Evolutionary conservation across 2,888 invertebrate genomes (phyloP).

Genomic region (Tholera decimalis): DNA sequence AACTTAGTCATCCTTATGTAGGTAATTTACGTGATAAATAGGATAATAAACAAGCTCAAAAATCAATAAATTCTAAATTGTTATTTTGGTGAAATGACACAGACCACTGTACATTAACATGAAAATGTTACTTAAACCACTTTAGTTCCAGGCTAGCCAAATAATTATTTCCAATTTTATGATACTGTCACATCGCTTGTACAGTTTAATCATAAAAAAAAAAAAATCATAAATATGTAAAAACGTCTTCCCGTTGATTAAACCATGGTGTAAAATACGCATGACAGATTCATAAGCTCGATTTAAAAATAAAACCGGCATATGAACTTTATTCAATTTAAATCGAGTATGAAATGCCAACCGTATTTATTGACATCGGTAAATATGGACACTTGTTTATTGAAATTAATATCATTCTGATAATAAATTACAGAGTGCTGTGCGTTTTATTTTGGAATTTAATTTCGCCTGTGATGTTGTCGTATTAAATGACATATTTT

Average conservation of each 20-base stretch:
- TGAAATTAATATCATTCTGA: conserved; percentile 8
- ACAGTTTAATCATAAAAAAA: conserved; percentile 12
- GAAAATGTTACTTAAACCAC: no score
- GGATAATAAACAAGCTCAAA: no score
- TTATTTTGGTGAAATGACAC: no score
- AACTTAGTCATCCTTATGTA: no score
- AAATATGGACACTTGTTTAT: conserved; percentile 11
- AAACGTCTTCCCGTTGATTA: background rate
- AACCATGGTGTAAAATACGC: conserved; percentile 16
- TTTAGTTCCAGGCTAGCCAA: no score
- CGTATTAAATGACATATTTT: background rate
- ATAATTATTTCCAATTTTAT: background rate
- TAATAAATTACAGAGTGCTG: background rate
- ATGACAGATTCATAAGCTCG: conserved; percentile 13
- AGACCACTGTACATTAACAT: no score
- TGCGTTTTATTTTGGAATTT: background rate
- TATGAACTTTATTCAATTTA: conserved; percentile 20
- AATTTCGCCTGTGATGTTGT: background rate
- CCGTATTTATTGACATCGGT: conserved; percentile 13
- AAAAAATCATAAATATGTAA: conserved; percentile 32
- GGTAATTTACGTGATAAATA: no score
- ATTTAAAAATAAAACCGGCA: conserved; percentile 20
- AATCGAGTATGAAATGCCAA: conserved; percentile 8
- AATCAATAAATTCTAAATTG: no score
- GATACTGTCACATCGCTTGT: background rate